phyloP scores from a whole-genome alignment of 2,888 invertebrate species.

The Dendrolimus houi region DNA sequence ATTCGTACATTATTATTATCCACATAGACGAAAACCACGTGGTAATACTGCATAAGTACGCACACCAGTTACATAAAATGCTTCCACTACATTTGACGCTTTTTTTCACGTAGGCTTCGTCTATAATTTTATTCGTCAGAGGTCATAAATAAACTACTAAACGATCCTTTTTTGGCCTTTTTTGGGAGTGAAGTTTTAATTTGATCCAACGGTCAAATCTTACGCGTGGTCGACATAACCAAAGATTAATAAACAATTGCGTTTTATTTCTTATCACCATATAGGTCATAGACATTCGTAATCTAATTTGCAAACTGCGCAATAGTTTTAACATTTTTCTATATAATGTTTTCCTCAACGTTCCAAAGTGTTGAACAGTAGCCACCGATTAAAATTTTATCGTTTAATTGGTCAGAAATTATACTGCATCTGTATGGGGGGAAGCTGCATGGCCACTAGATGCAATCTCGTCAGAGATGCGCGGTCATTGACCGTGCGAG shows the following conservation, averaged over 20 bases:
- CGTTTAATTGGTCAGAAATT: constrained; percentile 67
- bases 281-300: constrained; percentile 52
- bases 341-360: background rate
- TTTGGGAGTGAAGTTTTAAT: constrained; percentile 47
- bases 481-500: constrained; percentile 66
- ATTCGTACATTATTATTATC: no score
- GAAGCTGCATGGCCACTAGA: constrained; percentile 69
- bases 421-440: constrained; percentile 61
- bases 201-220: constrained; percentile 49
- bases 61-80: no score
- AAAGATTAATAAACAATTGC: constrained; percentile 21
- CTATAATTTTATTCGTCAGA: constrained; percentile 30
- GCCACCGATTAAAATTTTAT: constrained; percentile 36
- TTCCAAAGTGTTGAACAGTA: constrained; percentile 9
- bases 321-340: background rate
- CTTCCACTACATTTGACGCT: no score
- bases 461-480: constrained; percentile 72
- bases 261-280: constrained; percentile 54
- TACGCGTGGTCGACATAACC: background rate
- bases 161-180: constrained; percentile 25
- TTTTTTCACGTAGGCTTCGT: no score
- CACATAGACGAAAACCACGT: no score
- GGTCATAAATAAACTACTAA: constrained; percentile 65
- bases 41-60: no score
- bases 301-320: constrained; percentile 32